A percentile compares a stretch with the other conserved stretches of the same genome.
Conservation (phyloP, 2,113 vertebrate genomes). For the Tetraodon nigroviridis region DNA sequence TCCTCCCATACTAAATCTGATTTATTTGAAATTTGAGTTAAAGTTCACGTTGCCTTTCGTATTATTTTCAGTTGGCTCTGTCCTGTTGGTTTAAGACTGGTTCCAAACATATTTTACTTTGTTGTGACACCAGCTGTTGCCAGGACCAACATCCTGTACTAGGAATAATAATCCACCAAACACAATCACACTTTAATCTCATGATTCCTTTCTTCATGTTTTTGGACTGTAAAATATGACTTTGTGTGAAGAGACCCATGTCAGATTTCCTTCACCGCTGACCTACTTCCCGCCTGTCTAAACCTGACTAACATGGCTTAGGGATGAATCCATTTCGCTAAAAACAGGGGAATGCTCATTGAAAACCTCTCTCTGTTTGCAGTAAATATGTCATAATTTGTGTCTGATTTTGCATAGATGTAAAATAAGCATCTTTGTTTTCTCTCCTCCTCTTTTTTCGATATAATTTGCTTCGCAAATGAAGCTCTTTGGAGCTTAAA, state of each 20-base stretch:
- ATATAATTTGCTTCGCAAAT: slow-evolving; percentile 28
- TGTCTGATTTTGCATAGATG: neutral
- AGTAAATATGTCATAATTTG: slow-evolving; percentile 8
- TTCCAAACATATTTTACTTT: slow-evolving; percentile 8
- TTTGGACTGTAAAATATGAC: slow-evolving; percentile 37
- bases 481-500: slow-evolving; percentile 49
- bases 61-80: slow-evolving; percentile 1
- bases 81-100: slow-evolving; percentile 5
- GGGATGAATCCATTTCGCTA: slow-evolving; percentile 47
- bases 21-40: no score
- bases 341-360: slow-evolving; percentile 63
- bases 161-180: neutral
- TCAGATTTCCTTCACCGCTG: slow-evolving; percentile 59
- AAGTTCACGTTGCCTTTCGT: slow-evolving; percentile 1
- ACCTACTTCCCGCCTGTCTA: slow-evolving; percentile 57
- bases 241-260: slow-evolving; percentile 64
- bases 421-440: neutral
- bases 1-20: no score
- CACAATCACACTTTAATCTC: slow-evolving; percentile 12
- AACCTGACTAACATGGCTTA: slow-evolving; percentile 41
- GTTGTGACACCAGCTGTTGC: slow-evolving; percentile 7
- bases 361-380: slow-evolving; percentile 25
- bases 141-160: slow-evolving; percentile 11
- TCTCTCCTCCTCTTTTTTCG: neutral
- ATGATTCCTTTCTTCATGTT: slow-evolving; percentile 29